These are phyloP conservation scores for Yasuhikotakia modesta DNA, from an alignment of 2,797 vertebrate species.

Conservation along the genomic window DNA sequence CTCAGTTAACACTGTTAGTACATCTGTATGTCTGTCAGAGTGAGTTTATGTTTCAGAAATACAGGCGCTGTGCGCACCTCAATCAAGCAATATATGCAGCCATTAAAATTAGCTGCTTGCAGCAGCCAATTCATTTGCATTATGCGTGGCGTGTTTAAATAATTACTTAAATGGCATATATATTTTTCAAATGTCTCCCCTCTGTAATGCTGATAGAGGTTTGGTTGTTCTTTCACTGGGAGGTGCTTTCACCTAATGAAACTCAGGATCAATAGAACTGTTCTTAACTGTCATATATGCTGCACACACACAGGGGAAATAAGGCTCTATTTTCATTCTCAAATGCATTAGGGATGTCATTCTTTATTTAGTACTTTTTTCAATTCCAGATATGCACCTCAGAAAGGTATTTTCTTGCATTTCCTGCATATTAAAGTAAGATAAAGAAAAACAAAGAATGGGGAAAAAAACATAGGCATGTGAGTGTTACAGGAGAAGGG, in stretches of 20 bases:
- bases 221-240: constrained; percentile 70
- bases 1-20: constrained; percentile 65
- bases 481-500: constrained; percentile 26
- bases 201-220: constrained; percentile 65
- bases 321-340: constrained; percentile 78
- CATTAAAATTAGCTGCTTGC: constrained; percentile 73
- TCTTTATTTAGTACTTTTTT: constrained; percentile 78
- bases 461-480: constrained; percentile 56
- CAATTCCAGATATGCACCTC: constrained; percentile 65
- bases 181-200: constrained; percentile 68
- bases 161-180: constrained; percentile 74
- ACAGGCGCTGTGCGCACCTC: constrained; percentile 56
- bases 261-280: constrained; percentile 76
- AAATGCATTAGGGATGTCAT: constrained; percentile 80
- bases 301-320: constrained; percentile 78
- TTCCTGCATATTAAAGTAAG: constrained; percentile 60
- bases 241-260: constrained; percentile 80
- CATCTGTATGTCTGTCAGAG: constrained; percentile 53
- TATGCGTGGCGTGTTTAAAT: constrained; percentile 70
- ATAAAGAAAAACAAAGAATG: constrained; percentile 51
- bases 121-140: constrained; percentile 75
- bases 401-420: constrained; percentile 70
- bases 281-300: constrained; percentile 75
- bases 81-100: constrained; percentile 68
- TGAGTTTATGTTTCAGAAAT: constrained; percentile 52